Conservation (phyloP, 2,113 vertebrate species). For the Chaetorhynchus papuensis region DNA sequence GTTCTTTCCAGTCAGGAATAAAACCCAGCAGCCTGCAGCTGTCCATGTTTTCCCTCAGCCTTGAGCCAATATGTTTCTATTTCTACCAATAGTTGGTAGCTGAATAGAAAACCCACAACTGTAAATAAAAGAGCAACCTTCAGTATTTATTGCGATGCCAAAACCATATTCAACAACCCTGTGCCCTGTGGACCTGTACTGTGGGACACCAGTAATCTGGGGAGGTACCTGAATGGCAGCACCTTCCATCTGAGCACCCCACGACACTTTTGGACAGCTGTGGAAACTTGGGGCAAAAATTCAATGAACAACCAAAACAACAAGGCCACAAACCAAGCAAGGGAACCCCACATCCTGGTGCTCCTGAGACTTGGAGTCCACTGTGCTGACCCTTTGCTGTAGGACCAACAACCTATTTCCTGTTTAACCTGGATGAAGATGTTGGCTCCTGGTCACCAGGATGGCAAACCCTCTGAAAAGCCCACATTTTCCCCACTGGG, state of each 20-base stretch:
- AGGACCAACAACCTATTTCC: background rate
- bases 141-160: background rate
- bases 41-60: background rate
- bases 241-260: background rate
- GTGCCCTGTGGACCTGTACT: background rate
- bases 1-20: background rate
- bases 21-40: background rate
- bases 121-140: background rate
- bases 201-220: background rate
- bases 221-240: background rate
- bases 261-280: background rate
- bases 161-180: background rate
- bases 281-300: background rate
- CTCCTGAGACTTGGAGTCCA: background rate
- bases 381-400: background rate
- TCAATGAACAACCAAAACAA: background rate
- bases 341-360: background rate
- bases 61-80: background rate
- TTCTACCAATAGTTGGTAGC: background rate
- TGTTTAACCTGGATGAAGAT: background rate
- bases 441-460: background rate
- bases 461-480: background rate
- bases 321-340: background rate
- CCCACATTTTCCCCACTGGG: background rate
- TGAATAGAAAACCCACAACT: background rate